phyloP scores from a whole-genome alignment of 2,888 invertebrate species.

The Drosophila anceps region DNA sequence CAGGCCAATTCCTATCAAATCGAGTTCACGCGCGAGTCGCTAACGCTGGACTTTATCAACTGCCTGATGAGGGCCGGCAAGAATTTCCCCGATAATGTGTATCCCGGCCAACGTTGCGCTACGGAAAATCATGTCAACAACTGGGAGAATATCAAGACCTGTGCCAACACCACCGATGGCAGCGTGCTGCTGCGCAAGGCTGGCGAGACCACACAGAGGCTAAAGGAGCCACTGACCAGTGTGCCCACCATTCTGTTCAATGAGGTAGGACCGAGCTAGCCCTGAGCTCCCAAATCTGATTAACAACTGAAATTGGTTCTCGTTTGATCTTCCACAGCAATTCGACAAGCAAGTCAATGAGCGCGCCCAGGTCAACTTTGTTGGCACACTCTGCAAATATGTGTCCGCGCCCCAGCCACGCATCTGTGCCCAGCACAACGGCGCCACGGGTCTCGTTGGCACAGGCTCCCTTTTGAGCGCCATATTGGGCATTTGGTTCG shows the following conservation, averaged over 20 bases:
- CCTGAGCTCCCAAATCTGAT: not conserved
- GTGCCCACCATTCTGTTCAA: conserved; percentile 90
- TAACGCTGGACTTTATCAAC: conserved; percentile 84
- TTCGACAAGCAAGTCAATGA: conserved; percentile 87
- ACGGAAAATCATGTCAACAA: conserved; percentile 85
- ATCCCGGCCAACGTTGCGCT: conserved; percentile 85
- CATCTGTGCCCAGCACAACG: conserved; percentile 72
- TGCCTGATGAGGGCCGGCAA: conserved; percentile 85
- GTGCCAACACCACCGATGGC: conserved; percentile 85
- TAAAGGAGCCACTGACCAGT: conserved; percentile 87
- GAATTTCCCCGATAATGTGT: conserved; percentile 84
- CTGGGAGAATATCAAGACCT: conserved; percentile 86
- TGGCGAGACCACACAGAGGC: conserved; percentile 87
- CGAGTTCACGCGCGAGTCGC: conserved; percentile 83
- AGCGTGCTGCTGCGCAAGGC: conserved; percentile 82
- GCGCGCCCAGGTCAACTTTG: conserved; percentile 87
- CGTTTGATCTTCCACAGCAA: conserved; percentile 84
- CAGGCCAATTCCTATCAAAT: conserved; percentile 85
- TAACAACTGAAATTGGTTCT: not conserved
- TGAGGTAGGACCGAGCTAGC: conserved; percentile 84
- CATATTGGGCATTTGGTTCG: conserved; percentile 70
- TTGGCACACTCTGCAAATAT: conserved; percentile 87
- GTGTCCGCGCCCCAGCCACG: conserved; percentile 82
- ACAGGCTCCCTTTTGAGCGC: conserved; percentile 55
- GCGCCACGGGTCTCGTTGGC: conserved; percentile 67